Evolutionary conservation across 2,113 vertebrate genomes (phyloP), one percentile per base, ranked within the genome.

Genomic region (Cygnus buccinator): DNA sequence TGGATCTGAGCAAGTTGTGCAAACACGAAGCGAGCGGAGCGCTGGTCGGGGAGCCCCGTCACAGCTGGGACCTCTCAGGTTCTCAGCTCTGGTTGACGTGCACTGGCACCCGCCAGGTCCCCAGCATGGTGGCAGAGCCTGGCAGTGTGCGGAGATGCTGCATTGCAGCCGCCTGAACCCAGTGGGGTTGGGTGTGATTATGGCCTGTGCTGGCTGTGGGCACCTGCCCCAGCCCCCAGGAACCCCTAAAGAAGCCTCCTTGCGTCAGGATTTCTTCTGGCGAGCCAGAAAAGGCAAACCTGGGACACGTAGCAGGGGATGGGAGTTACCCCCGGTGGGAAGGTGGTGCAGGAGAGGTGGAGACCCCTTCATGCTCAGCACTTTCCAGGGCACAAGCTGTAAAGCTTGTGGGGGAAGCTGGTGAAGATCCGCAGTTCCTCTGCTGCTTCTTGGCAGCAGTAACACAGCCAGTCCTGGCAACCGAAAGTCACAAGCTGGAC

Each of bases 381-480:
- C 28, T 81, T 84, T 29, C 15, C 37, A 3, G 35, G 84, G 74
- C 90, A 68, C 66, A 28, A 62, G 58, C 29, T 85, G 75, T 52
- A 26, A 79, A 57, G 37, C 31, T 68, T 21, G 2, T 0, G 12
- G 77, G 46, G 71, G 58, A 63, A 77, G 52, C 43, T 33, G 29
- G n/a, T 50, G 57, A 95, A 68, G 61, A 16, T 74, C 61, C 91
- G 52, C 41, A 41, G 5, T 93, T 89, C 58, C 46, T 89, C 55
- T 76, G 41, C 63, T 85, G 81, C 82, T 55, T 66, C 48, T 83
- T 85, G 88, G 94, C 3, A 0, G 39, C 14, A 33, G 48, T 82
- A 75, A 18, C 26, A 5, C 16, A 91, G 62, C 58, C 58, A 54
- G 82, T 46, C 70, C 66, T 48, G 87, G 87, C 79, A 93, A 81